Base-by-base conservation (phyloP, 1,140 invertebrate genomes). In the Drosophila repleta region DNA sequence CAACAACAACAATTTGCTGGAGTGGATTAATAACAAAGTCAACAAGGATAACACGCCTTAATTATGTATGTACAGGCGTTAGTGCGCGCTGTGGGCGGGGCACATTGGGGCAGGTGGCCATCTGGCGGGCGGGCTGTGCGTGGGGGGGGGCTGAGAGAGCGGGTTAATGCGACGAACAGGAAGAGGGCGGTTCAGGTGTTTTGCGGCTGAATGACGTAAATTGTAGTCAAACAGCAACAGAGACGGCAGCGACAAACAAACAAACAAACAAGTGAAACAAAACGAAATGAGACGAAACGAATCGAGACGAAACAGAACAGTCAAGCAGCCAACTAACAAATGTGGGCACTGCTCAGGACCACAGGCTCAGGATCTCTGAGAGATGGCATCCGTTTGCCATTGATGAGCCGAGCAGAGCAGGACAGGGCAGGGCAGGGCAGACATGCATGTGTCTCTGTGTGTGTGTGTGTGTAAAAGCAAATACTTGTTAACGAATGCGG, bases 21-120 rank as follows among this genome's bases (percentile, higher is more conserved):
- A 68, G 69, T 73, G 76, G 76, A 79, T 79, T 79, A 79, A 76
- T 73, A 79, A 68, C 76, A 79, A 76, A 79, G 68, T 76, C 76
- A 79, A 79, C 73, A 79, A 79, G 76, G 73, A 79, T 76, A 79
- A 76, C 74, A 79, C 74, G 74, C 64, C 61, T 79, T 79, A 76
- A 79, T 79, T 79, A 76, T 79, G 76, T 79, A 79, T 79, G 74
- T 79, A 76, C 57, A 79, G 67, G 63, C 73, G 73, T 74, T 67
- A 73, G 76, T 72, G 61, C 65, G 75, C 66, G 46, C 51, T 68
- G 63, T 61, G 70, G 32, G 49, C 43, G 55, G 20, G 15, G 49
- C 45, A 43, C 18, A n/a, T 21, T 13, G 4, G 45, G 45, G 45
- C 39, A 46, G 45, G 45, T 5, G 20, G 39, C 39, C 13, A 41